Evolutionary conservation across 2,797 vertebrate genomes (phyloP), one percentile per base, ranked within the genome.

Genomic region (Huso huso): DNA sequence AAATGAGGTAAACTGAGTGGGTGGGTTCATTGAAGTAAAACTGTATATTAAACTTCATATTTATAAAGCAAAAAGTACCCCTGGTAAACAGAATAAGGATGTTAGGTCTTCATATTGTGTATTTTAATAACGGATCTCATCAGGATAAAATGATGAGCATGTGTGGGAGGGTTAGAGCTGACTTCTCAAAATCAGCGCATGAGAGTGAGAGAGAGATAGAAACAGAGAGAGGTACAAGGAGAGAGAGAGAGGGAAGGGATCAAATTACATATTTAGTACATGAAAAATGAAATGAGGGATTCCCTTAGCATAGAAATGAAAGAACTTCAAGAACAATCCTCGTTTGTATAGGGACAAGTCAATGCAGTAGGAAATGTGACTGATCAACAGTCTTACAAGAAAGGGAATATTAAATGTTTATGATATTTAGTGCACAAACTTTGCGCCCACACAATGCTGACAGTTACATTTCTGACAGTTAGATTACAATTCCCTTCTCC

Each of bases 221-320:
- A 37, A 5, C 37, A 37, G 5, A 37, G 37, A 37, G 37, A 37
- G 37, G 37, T 37, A 37, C 37, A 37, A 37, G 37, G 37, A 37
- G 37, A 37, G 5, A 37, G 37, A 37, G 37, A 37, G 37, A 37
- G 37, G 37, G 7, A 37, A 6, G 9, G 18, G 37, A 62, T 62
- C 61, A 62, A 48, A 62, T 62, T 62, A 62, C 61, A 48, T 62
- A 62, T 62, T 62, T 62, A 62, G 8, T 62, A 62, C 61, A 1
- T 18, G 61, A 62, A 62, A 62, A 62, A 62, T 62, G 61, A 48
- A 62, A 62, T 62, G 37, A 62, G 61, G 61, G 61, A 62, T 23
- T 48, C 61, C 61, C 61, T 62, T 37, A 4, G 18, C 18, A 23
- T 10, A 37, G 61, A 62, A 62, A 62, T 62, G 18, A 62, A 62